Evolutionary conservation across 23 tunicate genomes (phyloP).

Genomic region (Trididemnum miniatum): DNA sequence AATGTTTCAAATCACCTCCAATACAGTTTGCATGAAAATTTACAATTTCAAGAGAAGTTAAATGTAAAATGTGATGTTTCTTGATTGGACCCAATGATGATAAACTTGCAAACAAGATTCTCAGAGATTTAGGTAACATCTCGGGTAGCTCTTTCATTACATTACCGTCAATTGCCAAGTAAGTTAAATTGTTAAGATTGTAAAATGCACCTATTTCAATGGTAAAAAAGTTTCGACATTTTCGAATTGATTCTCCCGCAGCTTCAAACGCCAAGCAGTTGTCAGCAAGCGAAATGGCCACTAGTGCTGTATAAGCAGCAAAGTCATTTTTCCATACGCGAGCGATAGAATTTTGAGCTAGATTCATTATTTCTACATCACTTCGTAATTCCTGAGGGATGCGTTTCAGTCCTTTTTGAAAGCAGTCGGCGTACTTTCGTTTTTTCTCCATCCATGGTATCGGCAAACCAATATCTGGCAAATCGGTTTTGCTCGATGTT

Average conservation of each 20-base stretch:
- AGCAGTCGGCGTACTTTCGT: background rate
- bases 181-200: background rate
- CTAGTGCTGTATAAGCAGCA: background rate
- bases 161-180: background rate
- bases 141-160: background rate
- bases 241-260: background rate
- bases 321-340: background rate
- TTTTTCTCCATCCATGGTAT: conserved; percentile 5
- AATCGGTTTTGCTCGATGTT: too few species aligned
- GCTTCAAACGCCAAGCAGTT: background rate
- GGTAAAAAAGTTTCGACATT: background rate
- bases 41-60: background rate
- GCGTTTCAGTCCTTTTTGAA: conserved; percentile 20
- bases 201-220: background rate
- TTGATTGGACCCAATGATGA: background rate
- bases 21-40: background rate
- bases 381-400: background rate
- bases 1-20: background rate
- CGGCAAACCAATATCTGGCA: background rate
- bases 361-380: background rate
- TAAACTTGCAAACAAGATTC: background rate
- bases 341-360: conserved; percentile 4
- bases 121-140: background rate
- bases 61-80: background rate
- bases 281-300: background rate